Conservation (phyloP, 1,140 invertebrate species). For the Pogonomyrmex californicus region DNA sequence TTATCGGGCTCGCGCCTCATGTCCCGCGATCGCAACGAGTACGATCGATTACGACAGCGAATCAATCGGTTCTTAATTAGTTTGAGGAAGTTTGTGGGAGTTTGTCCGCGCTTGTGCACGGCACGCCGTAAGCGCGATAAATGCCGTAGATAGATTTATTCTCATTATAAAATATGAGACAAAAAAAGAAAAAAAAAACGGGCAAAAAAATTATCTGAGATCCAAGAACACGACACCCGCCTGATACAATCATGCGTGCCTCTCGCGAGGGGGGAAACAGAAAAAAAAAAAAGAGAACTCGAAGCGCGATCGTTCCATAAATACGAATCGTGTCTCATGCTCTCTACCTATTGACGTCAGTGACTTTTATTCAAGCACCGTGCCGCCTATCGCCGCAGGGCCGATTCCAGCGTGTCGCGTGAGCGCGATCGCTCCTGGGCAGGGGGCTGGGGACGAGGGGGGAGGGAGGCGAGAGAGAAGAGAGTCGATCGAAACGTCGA, state of each 20-base stretch:
- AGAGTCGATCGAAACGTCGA: conserved; percentile 26
- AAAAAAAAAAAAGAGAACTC: conserved; percentile 35
- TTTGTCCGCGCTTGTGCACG: too few species aligned
- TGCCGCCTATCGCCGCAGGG: conserved; percentile 37
- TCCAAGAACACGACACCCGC: background rate
- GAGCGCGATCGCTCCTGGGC: background rate
- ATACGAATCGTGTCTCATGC: conserved; percentile 57
- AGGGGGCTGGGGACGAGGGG: background rate
- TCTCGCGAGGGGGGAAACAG: background rate
- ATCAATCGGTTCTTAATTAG: background rate
- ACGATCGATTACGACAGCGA: background rate
- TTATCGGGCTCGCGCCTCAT: background rate
- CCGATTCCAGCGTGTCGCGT: conserved; percentile 6
- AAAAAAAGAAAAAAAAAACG: background rate
- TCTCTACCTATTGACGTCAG: conserved; percentile 69
- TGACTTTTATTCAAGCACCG: conserved; percentile 71
- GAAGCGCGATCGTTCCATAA: conserved; percentile 54
- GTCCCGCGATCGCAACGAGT: too few species aligned
- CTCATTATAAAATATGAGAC: background rate
- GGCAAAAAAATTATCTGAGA: background rate
- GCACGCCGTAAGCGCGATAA: background rate
- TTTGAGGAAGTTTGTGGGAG: background rate
- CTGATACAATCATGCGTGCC: conserved; percentile 2
- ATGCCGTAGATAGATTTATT: background rate
- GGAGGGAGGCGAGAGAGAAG: background rate